Conservation (phyloP, 2,113 vertebrate species). For the Clarias macrocephalus region DNA sequence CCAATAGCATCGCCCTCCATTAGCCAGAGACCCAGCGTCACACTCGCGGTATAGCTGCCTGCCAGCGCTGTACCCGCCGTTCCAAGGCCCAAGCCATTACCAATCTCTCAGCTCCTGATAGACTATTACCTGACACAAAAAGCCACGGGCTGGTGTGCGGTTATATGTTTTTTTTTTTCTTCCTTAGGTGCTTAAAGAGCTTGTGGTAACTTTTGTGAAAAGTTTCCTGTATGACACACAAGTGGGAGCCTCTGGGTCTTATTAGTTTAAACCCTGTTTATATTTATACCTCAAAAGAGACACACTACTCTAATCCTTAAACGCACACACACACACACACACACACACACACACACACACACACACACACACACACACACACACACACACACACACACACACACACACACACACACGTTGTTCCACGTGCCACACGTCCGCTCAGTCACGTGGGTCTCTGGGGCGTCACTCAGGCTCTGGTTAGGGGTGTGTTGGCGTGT, state of each 20-base stretch:
- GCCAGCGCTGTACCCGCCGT: slow-evolving; percentile 32
- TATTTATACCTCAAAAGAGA: not conserved
- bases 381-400: not conserved
- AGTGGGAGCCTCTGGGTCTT: not conserved
- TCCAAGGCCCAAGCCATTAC: slow-evolving; percentile 23
- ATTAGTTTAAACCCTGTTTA: not conserved
- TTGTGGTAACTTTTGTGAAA: not conserved
- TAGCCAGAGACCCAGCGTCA: slow-evolving; percentile 35
- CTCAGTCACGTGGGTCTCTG: slow-evolving; percentile 35
- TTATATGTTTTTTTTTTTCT: slow-evolving; percentile 10
- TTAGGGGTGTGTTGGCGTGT: slow-evolving; percentile 4
- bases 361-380: not conserved
- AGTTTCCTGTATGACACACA: not conserved
- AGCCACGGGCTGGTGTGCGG: slow-evolving; percentile 13
- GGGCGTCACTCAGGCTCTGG: slow-evolving; percentile 15
- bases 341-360: too few species aligned
- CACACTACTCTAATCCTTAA: not conserved
- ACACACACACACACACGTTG: not conserved
- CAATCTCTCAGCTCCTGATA: slow-evolving; percentile 42
- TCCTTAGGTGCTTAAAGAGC: not conserved
- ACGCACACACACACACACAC: not conserved
- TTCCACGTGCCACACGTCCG: not conserved
- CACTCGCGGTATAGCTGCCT: slow-evolving; percentile 31
- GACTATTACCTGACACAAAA: slow-evolving; percentile 44
- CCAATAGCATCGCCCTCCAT: slow-evolving; percentile 42